A percentile compares a stretch with the other conserved stretches of the same genome.
These are phyloP conservation scores for Myoxocephalus aenaeus DNA, from an alignment of 2,797 vertebrate species.

Conservation along the genomic window DNA sequence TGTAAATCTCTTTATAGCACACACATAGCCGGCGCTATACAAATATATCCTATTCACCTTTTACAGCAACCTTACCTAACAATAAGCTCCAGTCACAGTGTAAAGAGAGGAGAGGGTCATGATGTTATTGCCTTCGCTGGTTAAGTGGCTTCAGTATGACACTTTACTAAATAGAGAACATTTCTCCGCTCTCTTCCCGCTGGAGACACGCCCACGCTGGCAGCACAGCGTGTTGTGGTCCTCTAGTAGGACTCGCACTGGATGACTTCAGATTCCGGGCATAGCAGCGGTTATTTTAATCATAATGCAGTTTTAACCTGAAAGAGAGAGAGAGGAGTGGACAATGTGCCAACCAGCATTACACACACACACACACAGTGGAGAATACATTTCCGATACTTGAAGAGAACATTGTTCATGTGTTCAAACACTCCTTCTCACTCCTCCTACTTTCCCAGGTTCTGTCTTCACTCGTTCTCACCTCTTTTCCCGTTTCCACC, in stretches of 20 bases:
- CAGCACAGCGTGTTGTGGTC: conserved; percentile 74
- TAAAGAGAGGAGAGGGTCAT: too few relatives aligned
- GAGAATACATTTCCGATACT: conserved; percentile 29
- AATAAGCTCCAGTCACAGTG: too few relatives aligned
- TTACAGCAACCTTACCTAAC: too few relatives aligned
- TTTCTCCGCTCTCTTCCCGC: conserved; percentile 14
- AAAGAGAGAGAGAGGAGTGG: conserved; percentile 21
- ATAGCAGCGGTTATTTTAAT: conserved; percentile 64
- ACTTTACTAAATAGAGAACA: conserved; percentile 1
- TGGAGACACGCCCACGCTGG: conserved; percentile 53
- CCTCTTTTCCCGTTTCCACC: conserved; percentile 10
- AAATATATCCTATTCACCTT: too few relatives aligned
- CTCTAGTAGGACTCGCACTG: conserved; percentile 31
- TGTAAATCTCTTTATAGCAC: too few relatives aligned
- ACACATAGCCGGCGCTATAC: too few relatives aligned
- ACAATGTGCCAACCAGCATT: conserved; percentile 50
- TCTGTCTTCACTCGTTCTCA: conserved; percentile 4
- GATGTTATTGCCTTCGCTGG: too few relatives aligned
- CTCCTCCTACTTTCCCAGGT: conserved; percentile 22
- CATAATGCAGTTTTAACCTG: conserved; percentile 45
- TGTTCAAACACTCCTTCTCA: neutral
- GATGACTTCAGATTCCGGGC: conserved; percentile 73
- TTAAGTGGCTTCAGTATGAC: too few relatives aligned
- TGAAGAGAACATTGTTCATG: conserved; percentile 26
- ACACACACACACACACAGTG: conserved; percentile 6